Conservation (phyloP, 2,113 vertebrate genomes). For the Prochilodus magdalenae region DNA sequence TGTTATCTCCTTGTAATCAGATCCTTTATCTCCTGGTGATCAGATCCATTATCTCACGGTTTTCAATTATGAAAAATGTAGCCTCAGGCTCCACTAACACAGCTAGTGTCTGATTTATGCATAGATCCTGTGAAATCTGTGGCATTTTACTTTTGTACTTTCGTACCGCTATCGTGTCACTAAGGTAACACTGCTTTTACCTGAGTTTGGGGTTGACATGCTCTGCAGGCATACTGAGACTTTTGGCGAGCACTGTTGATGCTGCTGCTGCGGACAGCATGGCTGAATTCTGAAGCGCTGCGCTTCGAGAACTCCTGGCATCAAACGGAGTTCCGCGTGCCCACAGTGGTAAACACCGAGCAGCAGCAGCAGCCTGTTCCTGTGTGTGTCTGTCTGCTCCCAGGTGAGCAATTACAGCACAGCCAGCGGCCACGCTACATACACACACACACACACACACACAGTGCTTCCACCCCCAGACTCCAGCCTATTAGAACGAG, state of each 20-base stretch:
- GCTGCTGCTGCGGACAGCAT: neutral
- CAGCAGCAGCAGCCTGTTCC: constrained; percentile 1
- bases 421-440: constrained; percentile 3
- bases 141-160: too few species aligned
- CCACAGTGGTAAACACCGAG: constrained; percentile 12
- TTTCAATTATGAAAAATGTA: too few species aligned
- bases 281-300: neutral
- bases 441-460: constrained; percentile 34
- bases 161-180: too few species aligned
- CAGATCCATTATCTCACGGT: too few species aligned
- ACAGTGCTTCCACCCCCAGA: constrained; percentile 4
- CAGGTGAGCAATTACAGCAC: constrained; percentile 58
- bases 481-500: constrained; percentile 26
- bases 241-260: neutral
- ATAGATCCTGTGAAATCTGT: too few species aligned
- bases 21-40: too few species aligned
- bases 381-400: constrained; percentile 32
- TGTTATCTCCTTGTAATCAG: too few species aligned
- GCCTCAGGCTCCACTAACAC: too few species aligned
- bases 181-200: neutral
- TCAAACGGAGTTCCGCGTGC: constrained; percentile 19
- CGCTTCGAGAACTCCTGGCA: neutral
- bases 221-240: neutral
- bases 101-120: too few species aligned
- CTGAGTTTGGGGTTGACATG: neutral